phyloP scores from a whole-genome alignment of 1,140 invertebrate species.

The Papilio glaucus region DNA sequence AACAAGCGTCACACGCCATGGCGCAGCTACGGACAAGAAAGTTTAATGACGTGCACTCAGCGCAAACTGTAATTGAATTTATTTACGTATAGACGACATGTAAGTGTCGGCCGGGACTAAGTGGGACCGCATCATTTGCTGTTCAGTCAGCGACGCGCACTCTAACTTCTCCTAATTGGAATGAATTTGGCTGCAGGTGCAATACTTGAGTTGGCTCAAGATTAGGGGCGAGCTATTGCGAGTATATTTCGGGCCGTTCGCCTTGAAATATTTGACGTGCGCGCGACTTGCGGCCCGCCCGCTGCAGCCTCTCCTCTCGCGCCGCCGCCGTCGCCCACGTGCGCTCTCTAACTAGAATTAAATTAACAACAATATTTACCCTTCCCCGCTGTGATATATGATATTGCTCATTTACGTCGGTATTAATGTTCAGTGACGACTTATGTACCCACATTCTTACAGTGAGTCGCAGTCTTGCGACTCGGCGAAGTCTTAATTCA shows the following conservation, averaged over 20 bases:
- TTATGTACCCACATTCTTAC: conserved; percentile 71
- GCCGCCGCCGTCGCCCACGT: conserved; percentile 60
- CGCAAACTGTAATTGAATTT: conserved; percentile 72
- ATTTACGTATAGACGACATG: conserved; percentile 72
- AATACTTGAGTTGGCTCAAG: conserved; percentile 80
- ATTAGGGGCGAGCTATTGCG: conserved; percentile 78
- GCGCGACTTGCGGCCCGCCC: conserved; percentile 67
- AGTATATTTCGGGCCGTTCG: conserved; percentile 71
- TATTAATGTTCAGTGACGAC: conserved; percentile 72
- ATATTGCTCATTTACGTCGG: conserved; percentile 74
- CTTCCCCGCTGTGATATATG: conserved; percentile 71
- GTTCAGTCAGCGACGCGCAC: conserved; percentile 76
- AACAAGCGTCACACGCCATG: conserved; percentile 62
- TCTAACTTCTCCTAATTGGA: conserved; percentile 82
- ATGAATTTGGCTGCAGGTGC: conserved; percentile 82
- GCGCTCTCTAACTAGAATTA: conserved; percentile 79
- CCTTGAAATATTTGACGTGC: conserved; percentile 77
- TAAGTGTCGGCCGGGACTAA: conserved; percentile 73
- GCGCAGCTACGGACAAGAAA: conserved; percentile 69
- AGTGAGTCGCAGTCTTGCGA: conserved; percentile 47
- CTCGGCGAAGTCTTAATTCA: conserved; percentile 40
- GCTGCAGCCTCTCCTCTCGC: conserved; percentile 26
- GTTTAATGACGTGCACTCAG: conserved; percentile 74
- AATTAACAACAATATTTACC: conserved; percentile 83
- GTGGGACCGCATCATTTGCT: conserved; percentile 81